A percentile compares a stretch with the other conserved stretches of the same genome.
Conservation (phyloP, 2,797 vertebrate genomes). For the Leucoraja ocellata region DNA sequence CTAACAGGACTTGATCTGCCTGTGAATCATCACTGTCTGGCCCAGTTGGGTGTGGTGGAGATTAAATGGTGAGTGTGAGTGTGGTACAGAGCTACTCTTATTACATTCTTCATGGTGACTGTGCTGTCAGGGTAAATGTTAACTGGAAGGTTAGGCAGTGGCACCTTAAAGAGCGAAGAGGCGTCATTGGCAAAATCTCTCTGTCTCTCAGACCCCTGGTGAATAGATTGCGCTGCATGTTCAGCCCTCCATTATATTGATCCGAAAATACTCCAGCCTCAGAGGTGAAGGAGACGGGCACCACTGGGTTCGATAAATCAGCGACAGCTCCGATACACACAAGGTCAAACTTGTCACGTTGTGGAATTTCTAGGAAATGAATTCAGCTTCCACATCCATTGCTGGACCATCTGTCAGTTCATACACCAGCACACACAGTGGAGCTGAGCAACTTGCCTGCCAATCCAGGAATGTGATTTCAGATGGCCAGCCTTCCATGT, state of each 20-base stretch:
- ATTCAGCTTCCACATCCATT: conserved; percentile 7
- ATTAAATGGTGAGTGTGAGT: background rate
- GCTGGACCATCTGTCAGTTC: background rate
- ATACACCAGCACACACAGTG: background rate
- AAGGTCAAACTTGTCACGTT: conserved; percentile 12
- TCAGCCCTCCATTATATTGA: conserved; percentile 19
- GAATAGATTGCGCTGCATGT: background rate
- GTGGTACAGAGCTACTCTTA: too few species aligned
- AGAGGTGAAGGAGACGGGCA: background rate
- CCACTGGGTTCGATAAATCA: conserved; percentile 5
- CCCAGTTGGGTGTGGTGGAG: background rate
- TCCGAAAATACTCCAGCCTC: background rate
- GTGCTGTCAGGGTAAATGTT: background rate
- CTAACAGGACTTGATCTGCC: background rate
- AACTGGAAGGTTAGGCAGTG: background rate
- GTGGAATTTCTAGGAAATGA: background rate
- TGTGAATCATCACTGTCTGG: background rate
- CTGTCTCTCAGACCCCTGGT: background rate
- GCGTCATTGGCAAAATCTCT: background rate
- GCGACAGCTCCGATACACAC: background rate
- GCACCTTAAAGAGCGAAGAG: background rate
- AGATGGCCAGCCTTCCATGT: background rate
- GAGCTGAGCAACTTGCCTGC: background rate
- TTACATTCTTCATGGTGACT: background rate
- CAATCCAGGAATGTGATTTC: background rate